A percentile compares a stretch with the other conserved stretches of the same genome.
phyloP scores from a whole-genome alignment of 2,888 invertebrate species.

The Nezara viridula region DNA sequence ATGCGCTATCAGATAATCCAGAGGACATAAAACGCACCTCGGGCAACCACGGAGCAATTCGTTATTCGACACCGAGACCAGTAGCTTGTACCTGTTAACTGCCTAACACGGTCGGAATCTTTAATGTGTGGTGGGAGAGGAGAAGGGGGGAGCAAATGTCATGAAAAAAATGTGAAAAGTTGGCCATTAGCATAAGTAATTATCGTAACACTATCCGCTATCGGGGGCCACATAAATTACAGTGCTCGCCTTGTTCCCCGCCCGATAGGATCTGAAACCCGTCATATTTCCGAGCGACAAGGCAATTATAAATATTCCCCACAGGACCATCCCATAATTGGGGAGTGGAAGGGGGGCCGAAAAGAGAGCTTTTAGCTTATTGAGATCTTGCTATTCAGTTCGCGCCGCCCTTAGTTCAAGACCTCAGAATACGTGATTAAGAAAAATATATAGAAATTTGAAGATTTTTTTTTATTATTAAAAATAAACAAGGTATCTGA shows the following conservation, averaged over 20 bases:
- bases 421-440: background rate
- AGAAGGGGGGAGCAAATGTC: background rate
- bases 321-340: background rate
- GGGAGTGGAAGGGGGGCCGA: background rate
- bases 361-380: slow-evolving; percentile 39
- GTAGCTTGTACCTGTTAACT: slow-evolving; percentile 37
- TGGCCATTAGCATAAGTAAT: slow-evolving; percentile 28
- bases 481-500: too few relatives aligned
- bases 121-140: background rate
- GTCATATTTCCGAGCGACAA: slow-evolving; percentile 27
- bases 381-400: background rate
- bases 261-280: background rate
- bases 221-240: slow-evolving; percentile 22
- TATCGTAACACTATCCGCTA: slow-evolving; percentile 42
- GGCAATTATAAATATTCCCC: slow-evolving; percentile 41
- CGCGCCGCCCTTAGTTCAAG: background rate
- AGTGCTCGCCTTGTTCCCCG: background rate
- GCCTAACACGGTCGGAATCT: slow-evolving; percentile 10
- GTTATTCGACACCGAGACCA: slow-evolving; percentile 20
- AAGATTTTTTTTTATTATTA: too few relatives aligned
- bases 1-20: background rate
- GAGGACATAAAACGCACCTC: slow-evolving; percentile 22
- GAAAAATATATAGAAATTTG: background rate
- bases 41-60: slow-evolving; percentile 27
- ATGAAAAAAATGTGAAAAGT: slow-evolving; percentile 32